Evolutionary conservation across 2,113 vertebrate genomes (phyloP).

Genomic region (Cairina moschata): DNA sequence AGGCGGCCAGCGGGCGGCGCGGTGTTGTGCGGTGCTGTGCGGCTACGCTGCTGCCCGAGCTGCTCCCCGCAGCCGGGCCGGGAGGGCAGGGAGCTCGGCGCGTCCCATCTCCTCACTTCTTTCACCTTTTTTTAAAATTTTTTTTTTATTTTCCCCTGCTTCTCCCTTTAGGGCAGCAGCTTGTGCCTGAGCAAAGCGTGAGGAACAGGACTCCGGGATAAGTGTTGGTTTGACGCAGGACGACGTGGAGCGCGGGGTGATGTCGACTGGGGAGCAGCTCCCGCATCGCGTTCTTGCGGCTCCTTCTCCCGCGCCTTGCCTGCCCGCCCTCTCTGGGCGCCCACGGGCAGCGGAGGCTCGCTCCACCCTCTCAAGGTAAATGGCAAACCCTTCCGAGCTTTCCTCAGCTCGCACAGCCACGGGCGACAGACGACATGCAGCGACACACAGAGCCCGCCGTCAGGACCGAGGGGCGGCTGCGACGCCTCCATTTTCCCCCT

Average conservation of each 20-base stretch:
- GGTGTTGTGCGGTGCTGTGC: neutral
- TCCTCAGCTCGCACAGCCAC: neutral
- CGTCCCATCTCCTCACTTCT: no score
- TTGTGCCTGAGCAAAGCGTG: neutral
- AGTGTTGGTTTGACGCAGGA: neutral
- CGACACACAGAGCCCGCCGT: neutral
- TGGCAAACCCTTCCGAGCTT: no score
- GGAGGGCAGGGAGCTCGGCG: no score
- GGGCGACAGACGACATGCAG: no score
- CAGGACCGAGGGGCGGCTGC: neutral
- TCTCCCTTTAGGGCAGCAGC: no score
- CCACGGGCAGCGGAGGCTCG: rapidly evolving
- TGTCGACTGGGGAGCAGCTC: no score
- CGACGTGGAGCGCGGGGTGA: neutral
- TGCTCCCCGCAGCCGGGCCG: neutral
- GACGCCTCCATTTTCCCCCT: neutral
- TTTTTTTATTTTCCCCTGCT: neutral
- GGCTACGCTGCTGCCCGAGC: neutral
- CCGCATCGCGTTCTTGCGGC: no score
- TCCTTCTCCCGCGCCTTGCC: no score
- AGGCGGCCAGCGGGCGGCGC: neutral
- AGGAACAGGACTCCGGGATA: neutral
- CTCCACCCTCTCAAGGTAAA: rapidly evolving
- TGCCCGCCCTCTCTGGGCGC: no score
- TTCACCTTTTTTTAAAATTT: no score